Evolutionary conservation across 2,797 vertebrate species (phyloP).

Genomic region (Pachyuromys duprasi): DNA sequence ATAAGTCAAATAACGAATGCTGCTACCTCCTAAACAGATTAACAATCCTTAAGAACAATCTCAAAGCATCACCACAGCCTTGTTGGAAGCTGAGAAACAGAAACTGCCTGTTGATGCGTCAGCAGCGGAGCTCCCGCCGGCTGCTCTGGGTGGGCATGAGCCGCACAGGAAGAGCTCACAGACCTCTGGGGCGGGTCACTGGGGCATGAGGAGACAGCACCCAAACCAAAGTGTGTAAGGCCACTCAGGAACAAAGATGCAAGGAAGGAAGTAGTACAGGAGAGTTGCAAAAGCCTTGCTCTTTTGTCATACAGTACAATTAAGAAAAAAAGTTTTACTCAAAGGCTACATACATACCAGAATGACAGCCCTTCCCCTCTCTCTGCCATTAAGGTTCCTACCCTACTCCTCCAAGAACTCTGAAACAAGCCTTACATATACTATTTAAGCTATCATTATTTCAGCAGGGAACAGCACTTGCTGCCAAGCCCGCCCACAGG

Average conservation of each 20-base stretch:
- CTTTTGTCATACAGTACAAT: not conserved
- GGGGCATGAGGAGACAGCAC: not conserved
- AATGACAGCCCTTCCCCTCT: not conserved
- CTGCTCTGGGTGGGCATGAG: not conserved
- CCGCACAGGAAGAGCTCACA: constrained; percentile 56
- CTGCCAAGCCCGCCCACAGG: too few relatives aligned
- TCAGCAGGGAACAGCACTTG: not conserved
- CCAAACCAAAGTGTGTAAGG: constrained; percentile 71
- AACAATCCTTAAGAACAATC: constrained; percentile 46
- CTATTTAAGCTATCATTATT: not conserved
- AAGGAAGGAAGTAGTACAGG: not conserved
- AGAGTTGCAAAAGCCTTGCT: not conserved
- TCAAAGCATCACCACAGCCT: constrained; percentile 21
- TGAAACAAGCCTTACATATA: not conserved
- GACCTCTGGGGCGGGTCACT: not conserved
- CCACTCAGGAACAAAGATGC: constrained; percentile 22
- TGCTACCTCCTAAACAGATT: constrained; percentile 62
- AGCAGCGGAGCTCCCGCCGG: not conserved
- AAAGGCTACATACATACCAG: not conserved
- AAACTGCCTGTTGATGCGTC: constrained; percentile 26
- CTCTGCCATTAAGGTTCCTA: too few relatives aligned
- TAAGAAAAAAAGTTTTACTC: not conserved
- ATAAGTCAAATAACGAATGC: constrained; percentile 69
- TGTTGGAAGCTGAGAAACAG: constrained; percentile 41
- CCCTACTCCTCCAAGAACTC: not conserved